These are phyloP conservation scores for Tyrophagus putrescentiae DNA, from an alignment of 1,140 invertebrate genomes.

Conservation along the genomic window DNA sequence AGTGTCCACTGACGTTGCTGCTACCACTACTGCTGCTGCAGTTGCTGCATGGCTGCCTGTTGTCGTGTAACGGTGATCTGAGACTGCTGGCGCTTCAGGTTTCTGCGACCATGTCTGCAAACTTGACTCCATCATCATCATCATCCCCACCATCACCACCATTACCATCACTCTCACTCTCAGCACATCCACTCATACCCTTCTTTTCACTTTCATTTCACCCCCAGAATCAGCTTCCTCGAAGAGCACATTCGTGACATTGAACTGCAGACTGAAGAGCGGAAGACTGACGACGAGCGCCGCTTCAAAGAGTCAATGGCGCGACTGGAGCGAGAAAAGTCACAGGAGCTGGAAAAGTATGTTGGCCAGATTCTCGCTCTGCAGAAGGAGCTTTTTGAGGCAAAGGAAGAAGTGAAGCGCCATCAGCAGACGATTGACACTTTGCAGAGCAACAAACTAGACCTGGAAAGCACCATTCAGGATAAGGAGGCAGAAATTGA, in stretches of 20 bases:
- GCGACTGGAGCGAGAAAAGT: constrained; percentile 66
- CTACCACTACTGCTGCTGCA: too few relatives aligned
- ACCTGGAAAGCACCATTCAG: constrained; percentile 39
- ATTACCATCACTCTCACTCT: too few relatives aligned
- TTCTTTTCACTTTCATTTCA: constrained; percentile 22
- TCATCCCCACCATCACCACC: too few relatives aligned
- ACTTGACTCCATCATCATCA: too few relatives aligned
- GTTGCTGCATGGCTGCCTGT: too few relatives aligned
- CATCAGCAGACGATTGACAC: constrained; percentile 43
- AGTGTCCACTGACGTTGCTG: too few relatives aligned
- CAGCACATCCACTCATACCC: too few relatives aligned
- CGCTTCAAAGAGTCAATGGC: constrained; percentile 61
- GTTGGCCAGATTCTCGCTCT: constrained; percentile 56
- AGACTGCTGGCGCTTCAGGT: too few relatives aligned
- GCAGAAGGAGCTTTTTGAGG: constrained; percentile 56
- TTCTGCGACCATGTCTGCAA: too few relatives aligned
- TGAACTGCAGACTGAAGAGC: constrained; percentile 67
- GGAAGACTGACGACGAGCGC: constrained; percentile 64
- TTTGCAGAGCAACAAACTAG: constrained; percentile 38
- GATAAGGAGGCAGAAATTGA: constrained; percentile 42
- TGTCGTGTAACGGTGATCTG: too few relatives aligned
- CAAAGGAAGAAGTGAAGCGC: constrained; percentile 54
- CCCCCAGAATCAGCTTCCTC: constrained; percentile 59
- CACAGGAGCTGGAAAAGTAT: constrained; percentile 67
- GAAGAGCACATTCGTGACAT: constrained; percentile 80